These are phyloP conservation scores for Tokudaia tokunoshimensis DNA, from an alignment of 2,797 vertebrate genomes.

Conservation along the genomic window DNA sequence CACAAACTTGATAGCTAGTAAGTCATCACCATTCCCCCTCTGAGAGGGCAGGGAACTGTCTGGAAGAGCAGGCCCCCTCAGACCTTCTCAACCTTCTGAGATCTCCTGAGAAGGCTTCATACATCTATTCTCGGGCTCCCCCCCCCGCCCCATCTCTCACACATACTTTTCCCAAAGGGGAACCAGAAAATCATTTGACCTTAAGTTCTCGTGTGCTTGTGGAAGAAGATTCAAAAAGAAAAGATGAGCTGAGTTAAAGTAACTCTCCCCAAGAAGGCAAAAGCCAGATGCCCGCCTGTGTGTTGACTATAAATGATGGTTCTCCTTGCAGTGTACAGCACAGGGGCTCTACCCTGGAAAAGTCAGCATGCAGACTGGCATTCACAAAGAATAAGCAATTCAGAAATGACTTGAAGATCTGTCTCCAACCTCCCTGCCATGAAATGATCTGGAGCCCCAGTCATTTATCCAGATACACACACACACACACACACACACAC, in stretches of 20 bases:
- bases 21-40: neutral
- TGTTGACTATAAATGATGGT: neutral
- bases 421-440: neutral
- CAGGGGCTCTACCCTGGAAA: neutral
- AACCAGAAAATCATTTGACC: neutral
- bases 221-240: conserved; percentile 19
- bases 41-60: neutral
- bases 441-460: neutral
- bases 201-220: neutral
- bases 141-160: neutral
- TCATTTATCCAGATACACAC: neutral
- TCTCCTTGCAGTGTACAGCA: too few relatives aligned
- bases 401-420: neutral
- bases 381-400: neutral
- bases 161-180: neutral
- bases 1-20: neutral
- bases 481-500: neutral
- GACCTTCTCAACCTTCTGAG: neutral
- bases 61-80: neutral
- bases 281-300: neutral
- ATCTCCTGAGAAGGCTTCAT: neutral
- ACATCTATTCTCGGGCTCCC: accelerated
- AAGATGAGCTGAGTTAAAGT: neutral
- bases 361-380: neutral
- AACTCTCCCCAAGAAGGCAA: neutral